A percentile compares a stretch with the other conserved stretches of the same genome.
These are phyloP conservation scores for Sebastes variabilis DNA, from an alignment of 2,797 vertebrate genomes.

Conservation along the genomic window DNA sequence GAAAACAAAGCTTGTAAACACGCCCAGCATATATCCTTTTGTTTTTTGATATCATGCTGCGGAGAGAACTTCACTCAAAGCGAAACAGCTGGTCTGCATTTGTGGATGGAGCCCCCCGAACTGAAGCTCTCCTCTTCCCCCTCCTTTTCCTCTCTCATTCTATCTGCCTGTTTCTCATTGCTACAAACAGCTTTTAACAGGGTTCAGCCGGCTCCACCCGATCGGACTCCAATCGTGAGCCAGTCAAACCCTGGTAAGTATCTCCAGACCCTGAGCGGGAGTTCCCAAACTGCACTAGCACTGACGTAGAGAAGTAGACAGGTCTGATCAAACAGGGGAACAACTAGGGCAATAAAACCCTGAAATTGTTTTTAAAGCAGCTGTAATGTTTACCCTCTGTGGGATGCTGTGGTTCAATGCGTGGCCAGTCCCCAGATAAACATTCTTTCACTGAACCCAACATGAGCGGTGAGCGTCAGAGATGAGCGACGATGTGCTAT, in stretches of 20 bases:
- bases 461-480: background rate
- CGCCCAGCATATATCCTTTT: constrained; percentile 48
- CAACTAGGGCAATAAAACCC: constrained; percentile 19
- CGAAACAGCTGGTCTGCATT: constrained; percentile 68
- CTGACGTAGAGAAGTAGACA: background rate
- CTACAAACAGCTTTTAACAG: constrained; percentile 81
- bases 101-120: constrained; percentile 49
- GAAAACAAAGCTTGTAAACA: constrained; percentile 53
- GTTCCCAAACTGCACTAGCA: constrained; percentile 3
- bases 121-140: constrained; percentile 37
- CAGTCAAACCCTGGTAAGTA: constrained; percentile 84
- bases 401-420: constrained; percentile 17
- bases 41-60: constrained; percentile 62
- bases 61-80: constrained; percentile 40
- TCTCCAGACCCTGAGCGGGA: constrained; percentile 48
- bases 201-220: constrained; percentile 75
- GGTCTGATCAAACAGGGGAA: constrained; percentile 44
- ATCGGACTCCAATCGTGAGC: constrained; percentile 71
- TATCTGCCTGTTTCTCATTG: constrained; percentile 64
- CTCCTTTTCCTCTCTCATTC: constrained; percentile 14
- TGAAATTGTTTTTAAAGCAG: constrained; percentile 51
- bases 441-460: background rate
- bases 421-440: constrained; percentile 2
- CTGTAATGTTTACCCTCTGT: constrained; percentile 55
- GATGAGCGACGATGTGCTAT: background rate